Base-by-base conservation (phyloP, 2,797 vertebrate genomes). In the Clarias platycephalus region DNA sequence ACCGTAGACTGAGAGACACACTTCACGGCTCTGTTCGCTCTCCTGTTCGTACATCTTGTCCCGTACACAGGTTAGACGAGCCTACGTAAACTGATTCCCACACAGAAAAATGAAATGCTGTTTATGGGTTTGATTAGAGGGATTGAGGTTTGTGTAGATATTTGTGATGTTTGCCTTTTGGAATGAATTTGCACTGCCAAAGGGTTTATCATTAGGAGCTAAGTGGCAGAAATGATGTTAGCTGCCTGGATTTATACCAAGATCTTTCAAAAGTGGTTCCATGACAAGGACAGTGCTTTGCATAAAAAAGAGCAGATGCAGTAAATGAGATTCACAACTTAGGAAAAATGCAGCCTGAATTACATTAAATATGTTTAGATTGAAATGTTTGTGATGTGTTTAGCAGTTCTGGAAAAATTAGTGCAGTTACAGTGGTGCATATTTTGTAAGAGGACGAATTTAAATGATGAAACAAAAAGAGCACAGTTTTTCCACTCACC, bases 231-330 rank as follows among this genome's bases (percentile, higher is more conserved):
- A 70, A 37, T 60, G 66, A 71, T 71, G 64, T 18, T 71, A 26
- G 49, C 49, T 71, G 37, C 57, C 63, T 83, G 64, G 49, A 71
- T 26, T 58, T 83, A 64, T 74, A 82, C 55, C 81, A 71, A 82
- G 68, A 64, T 76, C 37, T 26, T 49, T 4, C 5, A 40, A 28
- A 49, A 64, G 37, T 18, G n/a, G 15, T 79, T 44, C 13, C 3
- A 79, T 64, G 37, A 64, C 58, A 79, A 79, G 37, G 34, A 79
- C 7, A 64, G 20, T 60, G 75, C 22, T 77, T 77, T 77, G 75
- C 75, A 60, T 60, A 37, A 77, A 77, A 60, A 76, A 76, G 10
- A 12, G 24, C 76, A 63, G 24, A 79, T 40, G 58, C 58, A 40
- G 1, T 44, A 63, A 64, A 79, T 79, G 60, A 79, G 34, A 64